Percentiles rank a stretch among this genome's conserved stretches.
phyloP scores from a whole-genome alignment of 2,113 vertebrate genomes.

The Engystomops pustulosus region DNA sequence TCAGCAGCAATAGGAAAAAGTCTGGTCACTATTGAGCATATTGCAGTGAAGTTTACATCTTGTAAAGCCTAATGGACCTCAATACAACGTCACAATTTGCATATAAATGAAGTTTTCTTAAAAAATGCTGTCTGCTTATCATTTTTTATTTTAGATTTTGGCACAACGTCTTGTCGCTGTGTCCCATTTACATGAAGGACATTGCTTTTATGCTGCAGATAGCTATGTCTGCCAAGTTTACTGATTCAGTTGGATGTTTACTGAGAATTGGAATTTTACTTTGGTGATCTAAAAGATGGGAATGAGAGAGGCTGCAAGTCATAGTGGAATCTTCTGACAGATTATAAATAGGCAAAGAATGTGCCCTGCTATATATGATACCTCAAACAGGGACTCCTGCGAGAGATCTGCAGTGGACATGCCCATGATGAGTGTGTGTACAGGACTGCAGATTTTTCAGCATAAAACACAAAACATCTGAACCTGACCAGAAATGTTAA shows the following conservation, averaged over 20 bases:
- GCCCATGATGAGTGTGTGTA: background rate
- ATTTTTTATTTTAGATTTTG: too few relatives aligned
- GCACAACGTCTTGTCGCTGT: background rate
- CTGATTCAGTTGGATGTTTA: background rate
- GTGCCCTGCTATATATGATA: slow-evolving; percentile 41
- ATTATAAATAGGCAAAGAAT: slow-evolving; percentile 55
- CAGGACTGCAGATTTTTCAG: background rate
- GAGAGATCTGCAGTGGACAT: background rate
- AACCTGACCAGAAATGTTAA: background rate
- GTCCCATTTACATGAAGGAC: background rate
- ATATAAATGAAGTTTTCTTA: background rate
- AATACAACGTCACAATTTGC: background rate
- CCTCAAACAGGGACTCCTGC: slow-evolving; percentile 5
- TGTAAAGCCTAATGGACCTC: background rate
- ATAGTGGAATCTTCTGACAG: slow-evolving; percentile 38
- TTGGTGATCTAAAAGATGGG: background rate
- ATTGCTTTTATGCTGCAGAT: background rate
- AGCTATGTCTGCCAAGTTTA: background rate
- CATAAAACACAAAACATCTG: background rate
- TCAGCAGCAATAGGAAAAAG: background rate
- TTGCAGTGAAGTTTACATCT: background rate
- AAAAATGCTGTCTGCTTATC: background rate
- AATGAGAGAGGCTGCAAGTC: slow-evolving; percentile 32
- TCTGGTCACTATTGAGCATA: background rate
- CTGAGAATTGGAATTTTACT: background rate